A percentile compares a stretch with the other conserved stretches of the same genome.
These are phyloP conservation scores for Hydropsyche tenuis DNA, from an alignment of 1,140 invertebrate species.

Conservation along the genomic window DNA sequence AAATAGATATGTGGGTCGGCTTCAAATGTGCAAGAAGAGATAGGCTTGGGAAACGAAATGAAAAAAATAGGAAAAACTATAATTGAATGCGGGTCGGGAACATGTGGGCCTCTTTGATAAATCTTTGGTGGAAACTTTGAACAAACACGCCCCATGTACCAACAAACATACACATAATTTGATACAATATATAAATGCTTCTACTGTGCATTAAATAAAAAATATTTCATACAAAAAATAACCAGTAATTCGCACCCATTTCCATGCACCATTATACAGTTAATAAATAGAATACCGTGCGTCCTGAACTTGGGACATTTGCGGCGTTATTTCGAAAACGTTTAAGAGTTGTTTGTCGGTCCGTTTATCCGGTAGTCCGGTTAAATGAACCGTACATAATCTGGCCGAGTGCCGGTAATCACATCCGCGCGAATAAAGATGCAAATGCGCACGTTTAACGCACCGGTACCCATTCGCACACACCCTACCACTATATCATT, in stretches of 20 bases:
- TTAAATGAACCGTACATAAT: constrained; percentile 49
- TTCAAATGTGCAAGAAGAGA: not conserved
- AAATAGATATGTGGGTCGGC: constrained; percentile 4
- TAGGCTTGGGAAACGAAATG: not conserved
- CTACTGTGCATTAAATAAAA: too few species aligned
- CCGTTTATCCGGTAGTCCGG: constrained; percentile 35
- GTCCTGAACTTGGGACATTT: constrained; percentile 4
- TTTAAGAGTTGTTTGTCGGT: constrained; percentile 45
- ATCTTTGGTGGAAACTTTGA: constrained; percentile 31
- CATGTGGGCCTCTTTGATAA: constrained; percentile 37
- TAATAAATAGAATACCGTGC: too few species aligned
- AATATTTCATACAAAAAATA: too few species aligned
- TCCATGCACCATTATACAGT: too few species aligned
- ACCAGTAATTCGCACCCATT: too few species aligned
- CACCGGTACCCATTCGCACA: too few species aligned
- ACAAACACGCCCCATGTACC: constrained; percentile 19
- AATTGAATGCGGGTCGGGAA: constrained; percentile 30
- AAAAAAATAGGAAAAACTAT: constrained; percentile 27
- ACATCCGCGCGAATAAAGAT: constrained; percentile 41
- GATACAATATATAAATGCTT: too few species aligned
- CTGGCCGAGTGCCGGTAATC: constrained; percentile 35
- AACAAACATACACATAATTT: not conserved
- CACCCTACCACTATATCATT: too few species aligned
- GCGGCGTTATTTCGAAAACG: constrained; percentile 48
- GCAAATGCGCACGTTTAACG: constrained; percentile 41